Conservation (phyloP, 2,797 vertebrate genomes). For the Enteromius trimaculatus region DNA sequence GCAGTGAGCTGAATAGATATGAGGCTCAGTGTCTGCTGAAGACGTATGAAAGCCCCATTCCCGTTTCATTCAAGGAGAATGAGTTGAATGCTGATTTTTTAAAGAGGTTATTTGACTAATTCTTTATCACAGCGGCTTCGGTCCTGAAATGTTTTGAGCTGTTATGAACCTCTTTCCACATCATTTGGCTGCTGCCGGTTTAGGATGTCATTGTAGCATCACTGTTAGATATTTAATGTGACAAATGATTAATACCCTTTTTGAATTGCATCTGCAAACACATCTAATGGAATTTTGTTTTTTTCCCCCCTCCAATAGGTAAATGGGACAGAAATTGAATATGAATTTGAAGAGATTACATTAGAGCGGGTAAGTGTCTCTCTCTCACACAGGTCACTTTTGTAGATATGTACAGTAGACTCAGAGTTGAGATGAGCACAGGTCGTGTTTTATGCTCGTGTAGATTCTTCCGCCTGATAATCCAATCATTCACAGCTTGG, state of each 20-base stretch:
- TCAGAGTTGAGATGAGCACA: not conserved
- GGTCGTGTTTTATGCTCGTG: slow-evolving; percentile 19
- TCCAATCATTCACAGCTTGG: slow-evolving; percentile 17
- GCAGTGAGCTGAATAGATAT: slow-evolving; percentile 24
- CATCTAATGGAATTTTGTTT: slow-evolving; percentile 50
- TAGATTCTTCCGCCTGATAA: slow-evolving; percentile 35
- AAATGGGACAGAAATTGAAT: slow-evolving; percentile 97
- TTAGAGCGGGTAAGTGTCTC: slow-evolving; percentile 89
- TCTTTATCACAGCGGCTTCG: not conserved
- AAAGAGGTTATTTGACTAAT: not conserved
- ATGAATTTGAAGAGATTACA: slow-evolving; percentile 99
- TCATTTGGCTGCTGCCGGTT: not conserved
- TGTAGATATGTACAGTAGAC: not conserved
- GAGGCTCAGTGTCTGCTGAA: not conserved
- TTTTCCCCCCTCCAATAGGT: slow-evolving; percentile 80
- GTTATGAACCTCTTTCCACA: slow-evolving; percentile 33
- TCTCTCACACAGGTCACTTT: not conserved
- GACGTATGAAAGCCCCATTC: not conserved
- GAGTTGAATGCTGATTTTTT: slow-evolving; percentile 15
- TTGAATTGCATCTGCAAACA: slow-evolving; percentile 34
- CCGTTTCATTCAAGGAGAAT: slow-evolving; percentile 6
- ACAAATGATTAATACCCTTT: slow-evolving; percentile 27
- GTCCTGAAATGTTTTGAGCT: slow-evolving; percentile 15
- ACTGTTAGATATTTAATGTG: slow-evolving; percentile 21
- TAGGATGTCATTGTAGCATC: not conserved